A percentile compares a stretch with the other conserved stretches of the same genome.
phyloP scores from a whole-genome alignment of 1,140 invertebrate genomes.

The Phortica variegata region DNA sequence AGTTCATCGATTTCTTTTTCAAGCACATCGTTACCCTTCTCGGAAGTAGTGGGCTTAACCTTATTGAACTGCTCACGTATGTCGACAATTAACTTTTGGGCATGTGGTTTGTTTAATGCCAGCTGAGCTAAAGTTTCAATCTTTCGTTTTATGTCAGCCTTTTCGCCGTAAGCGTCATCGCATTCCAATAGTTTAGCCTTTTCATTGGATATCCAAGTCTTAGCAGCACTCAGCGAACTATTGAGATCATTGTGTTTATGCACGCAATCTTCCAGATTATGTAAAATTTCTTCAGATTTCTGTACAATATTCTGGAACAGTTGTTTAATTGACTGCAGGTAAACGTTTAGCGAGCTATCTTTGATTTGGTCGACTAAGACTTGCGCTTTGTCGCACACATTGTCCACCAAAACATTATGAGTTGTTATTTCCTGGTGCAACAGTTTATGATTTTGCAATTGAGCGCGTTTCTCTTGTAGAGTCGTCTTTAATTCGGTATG shows the following conservation, averaged over 20 bases:
- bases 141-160: constrained; percentile 73
- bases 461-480: constrained; percentile 90
- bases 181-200: constrained; percentile 74
- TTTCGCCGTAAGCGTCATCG: constrained; percentile 79
- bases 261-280: constrained; percentile 82
- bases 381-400: constrained; percentile 89
- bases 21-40: constrained; percentile 71
- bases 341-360: constrained; percentile 81
- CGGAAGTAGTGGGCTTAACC: constrained; percentile 81
- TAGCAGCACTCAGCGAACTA: constrained; percentile 69
- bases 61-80: constrained; percentile 68
- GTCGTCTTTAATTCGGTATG: constrained; percentile 89
- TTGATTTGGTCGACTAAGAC: constrained; percentile 86
- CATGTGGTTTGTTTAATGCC: constrained; percentile 70
- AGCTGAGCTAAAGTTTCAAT: constrained; percentile 70
- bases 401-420: constrained; percentile 84
- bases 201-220: constrained; percentile 77
- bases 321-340: constrained; percentile 85
- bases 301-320: constrained; percentile 85
- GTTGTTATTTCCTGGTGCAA: constrained; percentile 94
- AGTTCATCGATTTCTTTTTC: constrained; percentile 73
- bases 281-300: constrained; percentile 82
- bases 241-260: constrained; percentile 82
- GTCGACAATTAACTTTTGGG: constrained; percentile 69
- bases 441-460: constrained; percentile 91